These are phyloP conservation scores for Stichopus horrens DNA, from an alignment of 53 echinoderm and acorn worm species.

Conservation along the genomic window DNA sequence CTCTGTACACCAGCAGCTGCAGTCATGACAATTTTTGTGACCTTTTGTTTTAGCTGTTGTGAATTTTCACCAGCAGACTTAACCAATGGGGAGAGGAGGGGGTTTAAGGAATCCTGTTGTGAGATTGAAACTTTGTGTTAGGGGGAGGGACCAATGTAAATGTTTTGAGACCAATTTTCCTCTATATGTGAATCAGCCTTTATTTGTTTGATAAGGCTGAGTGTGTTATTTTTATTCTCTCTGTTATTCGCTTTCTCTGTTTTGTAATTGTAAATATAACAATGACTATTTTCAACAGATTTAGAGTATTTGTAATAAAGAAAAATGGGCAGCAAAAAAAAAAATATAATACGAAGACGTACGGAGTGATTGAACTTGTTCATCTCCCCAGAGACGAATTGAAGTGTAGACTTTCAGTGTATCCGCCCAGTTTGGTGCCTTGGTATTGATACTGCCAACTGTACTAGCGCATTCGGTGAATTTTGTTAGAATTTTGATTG, in stretches of 20 bases:
- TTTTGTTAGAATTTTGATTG: too few species aligned
- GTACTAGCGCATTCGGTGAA: neutral
- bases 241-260: neutral
- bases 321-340: neutral
- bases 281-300: conserved; percentile 11
- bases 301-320: conserved; percentile 3
- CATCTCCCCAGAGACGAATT: neutral
- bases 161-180: too few species aligned
- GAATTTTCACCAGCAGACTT: too few species aligned
- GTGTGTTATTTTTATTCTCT: neutral
- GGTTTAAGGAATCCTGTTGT: too few species aligned
- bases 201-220: neutral
- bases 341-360: neutral
- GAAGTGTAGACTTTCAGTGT: neutral
- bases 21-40: too few species aligned
- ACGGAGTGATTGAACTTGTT: neutral
- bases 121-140: too few species aligned
- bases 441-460: conserved; percentile 16
- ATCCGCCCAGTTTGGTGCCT: conserved; percentile 6
- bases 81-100: too few species aligned
- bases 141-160: too few species aligned
- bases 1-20: too few species aligned
- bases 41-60: too few species aligned
- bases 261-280: conserved; percentile 6
- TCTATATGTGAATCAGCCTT: neutral